Conservation (phyloP, 1,140 invertebrate genomes). For the Copidosoma floridanum region DNA sequence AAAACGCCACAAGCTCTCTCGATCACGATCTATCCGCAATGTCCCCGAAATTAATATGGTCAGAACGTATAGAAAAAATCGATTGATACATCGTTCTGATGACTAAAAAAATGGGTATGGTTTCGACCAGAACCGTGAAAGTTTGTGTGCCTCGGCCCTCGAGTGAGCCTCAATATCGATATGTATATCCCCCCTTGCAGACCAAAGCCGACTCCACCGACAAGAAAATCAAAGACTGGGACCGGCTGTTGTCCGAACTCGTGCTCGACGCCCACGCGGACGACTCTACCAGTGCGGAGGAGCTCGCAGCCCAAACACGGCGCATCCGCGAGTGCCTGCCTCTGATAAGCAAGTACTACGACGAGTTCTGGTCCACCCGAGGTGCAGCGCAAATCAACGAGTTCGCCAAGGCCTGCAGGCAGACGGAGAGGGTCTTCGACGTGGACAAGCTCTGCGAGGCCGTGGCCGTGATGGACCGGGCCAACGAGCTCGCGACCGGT, state of each 20-base stretch:
- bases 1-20: too few relatives aligned
- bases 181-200: too few relatives aligned
- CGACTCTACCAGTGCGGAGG: background rate
- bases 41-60: too few relatives aligned
- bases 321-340: background rate
- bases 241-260: slow-evolving; percentile 4
- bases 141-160: too few relatives aligned
- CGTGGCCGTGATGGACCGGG: slow-evolving; percentile 23
- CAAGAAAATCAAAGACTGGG: slow-evolving; percentile 16
- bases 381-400: background rate
- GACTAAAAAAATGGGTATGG: too few relatives aligned
- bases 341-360: background rate
- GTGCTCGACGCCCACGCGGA: background rate
- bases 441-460: slow-evolving; percentile 11
- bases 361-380: background rate
- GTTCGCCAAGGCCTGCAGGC: slow-evolving; percentile 10
- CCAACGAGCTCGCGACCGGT: slow-evolving; percentile 22
- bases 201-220: background rate
- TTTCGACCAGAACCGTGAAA: too few relatives aligned
- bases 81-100: too few relatives aligned
- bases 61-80: too few relatives aligned
- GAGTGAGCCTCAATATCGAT: too few relatives aligned
- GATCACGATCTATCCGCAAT: too few relatives aligned
- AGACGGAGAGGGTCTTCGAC: slow-evolving; percentile 9
- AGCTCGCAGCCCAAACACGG: background rate